Base-by-base conservation (phyloP, 1,140 invertebrate species). In the Ctenoplectra terminalis region DNA sequence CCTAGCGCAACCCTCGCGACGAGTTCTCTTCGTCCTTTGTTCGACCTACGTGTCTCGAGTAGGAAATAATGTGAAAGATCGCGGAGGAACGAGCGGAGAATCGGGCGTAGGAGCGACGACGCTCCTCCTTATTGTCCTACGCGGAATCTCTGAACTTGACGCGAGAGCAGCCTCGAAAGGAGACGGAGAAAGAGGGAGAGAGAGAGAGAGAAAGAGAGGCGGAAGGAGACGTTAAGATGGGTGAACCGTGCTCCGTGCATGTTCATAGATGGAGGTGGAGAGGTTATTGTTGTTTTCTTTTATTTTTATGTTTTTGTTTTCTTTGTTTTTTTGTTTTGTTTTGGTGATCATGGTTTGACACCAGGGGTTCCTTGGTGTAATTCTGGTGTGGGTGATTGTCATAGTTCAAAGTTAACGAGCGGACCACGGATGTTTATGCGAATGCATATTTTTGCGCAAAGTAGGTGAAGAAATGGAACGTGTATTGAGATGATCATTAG, bases 61-160 rank as follows among this genome's bases (percentile, higher is more conserved):
- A 76, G 71, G 56, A 86, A 86, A 87, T 87, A 89, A 88, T 82
- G 83, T 37, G 86, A 81, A 76, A 76, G 61, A 85, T 77, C 80
- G 79, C 54, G 69, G 23, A 48, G 60, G 52, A 80, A 56, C 58
- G 74, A 70, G 48, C 61, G 31, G 37, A 63, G 60, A 52, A 50
- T 43, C 48, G 74, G 31, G n/a, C 37, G 43, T 50, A 69, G 66
- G 66, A 69, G 66, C 17, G 43, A 26, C 37, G 78, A 31, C 43
- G 23, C 60, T 74, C 61, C 79, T 81, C 66, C 50, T 75, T 73
- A 72, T 81, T 50, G 60, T 40, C 58, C 50, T 34, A 23, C 23
- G 61, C 6, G 50, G 61, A 66, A 66, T 80, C 70, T 64, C 48
- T 40, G 72, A 76, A 60, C 40, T 54, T 67, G 72, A 67, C 31